phyloP scores from a whole-genome alignment of 2,888 invertebrate genomes.

The Anthoptus insignis region DNA sequence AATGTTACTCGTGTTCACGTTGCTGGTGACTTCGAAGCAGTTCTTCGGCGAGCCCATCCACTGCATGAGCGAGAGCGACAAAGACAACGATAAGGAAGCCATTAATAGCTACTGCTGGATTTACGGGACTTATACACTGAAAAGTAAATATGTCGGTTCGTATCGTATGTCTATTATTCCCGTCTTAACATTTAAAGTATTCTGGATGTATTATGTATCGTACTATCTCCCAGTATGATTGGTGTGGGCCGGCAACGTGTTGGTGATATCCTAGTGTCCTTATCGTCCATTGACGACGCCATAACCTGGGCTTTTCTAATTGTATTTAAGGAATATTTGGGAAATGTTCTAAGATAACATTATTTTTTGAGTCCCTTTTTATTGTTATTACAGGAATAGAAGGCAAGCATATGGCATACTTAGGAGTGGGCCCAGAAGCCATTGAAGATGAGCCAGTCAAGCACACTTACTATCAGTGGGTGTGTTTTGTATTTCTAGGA shows the following conservation, averaged over 20 bases:
- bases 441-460: slow-evolving; percentile 82
- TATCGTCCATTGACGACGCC: no score
- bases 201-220: no score
- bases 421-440: slow-evolving; percentile 79
- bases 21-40: slow-evolving; percentile 93
- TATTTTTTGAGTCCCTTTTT: no score
- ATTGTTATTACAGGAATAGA: slow-evolving; percentile 78
- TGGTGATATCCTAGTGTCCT: no score
- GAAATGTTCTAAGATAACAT: no score
- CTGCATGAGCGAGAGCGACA: slow-evolving; percentile 87
- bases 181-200: no score
- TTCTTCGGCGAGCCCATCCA: slow-evolving; percentile 96
- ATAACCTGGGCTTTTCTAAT: no score
- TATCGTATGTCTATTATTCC: no score
- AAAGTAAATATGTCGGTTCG: slow-evolving; percentile 74
- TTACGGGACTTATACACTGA: slow-evolving; percentile 90
- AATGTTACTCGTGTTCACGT: slow-evolving; percentile 90
- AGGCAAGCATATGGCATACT: slow-evolving; percentile 80
- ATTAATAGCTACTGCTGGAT: slow-evolving; percentile 94
- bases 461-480: slow-evolving; percentile 91
- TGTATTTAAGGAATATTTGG: no score
- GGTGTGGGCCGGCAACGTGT: no score
- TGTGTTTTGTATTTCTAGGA: slow-evolving; percentile 89
- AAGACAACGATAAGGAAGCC: slow-evolving; percentile 84
- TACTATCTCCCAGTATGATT: no score